Base-by-base conservation (phyloP, 2,113 vertebrate genomes). In the Kobus ellipsiprymnus region DNA sequence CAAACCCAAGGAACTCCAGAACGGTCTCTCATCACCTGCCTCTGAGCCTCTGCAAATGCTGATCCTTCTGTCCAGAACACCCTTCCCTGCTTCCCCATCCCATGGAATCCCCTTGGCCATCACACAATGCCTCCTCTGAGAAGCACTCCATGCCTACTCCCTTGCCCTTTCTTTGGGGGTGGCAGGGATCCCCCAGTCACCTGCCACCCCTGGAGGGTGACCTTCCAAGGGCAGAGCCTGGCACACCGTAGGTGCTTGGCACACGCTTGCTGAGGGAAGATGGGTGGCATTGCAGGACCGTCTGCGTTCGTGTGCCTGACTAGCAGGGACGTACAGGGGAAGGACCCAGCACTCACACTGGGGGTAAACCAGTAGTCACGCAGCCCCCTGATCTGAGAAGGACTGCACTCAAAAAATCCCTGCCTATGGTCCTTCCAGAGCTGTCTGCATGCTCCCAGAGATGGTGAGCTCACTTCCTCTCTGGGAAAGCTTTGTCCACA, bases 211-310 rank as follows among this genome's bases (percentile, higher is more conserved):
- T 7, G 1, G 12, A 13, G 33, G 0, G 2, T 33, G 25, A 3
- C n/a, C 44, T 30, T 4, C 14, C 1, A 2, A 30, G 17, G 48
- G 59, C 29, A 13, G 46, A 0, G 0, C n/a, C 59, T 1, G 19
- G 82, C 87, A n/a, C 17, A 7, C 30, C 21, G 17, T 1, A 36
- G 52, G 30, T 17, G 6, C 46, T 36, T 25, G n/a, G 14, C 0
- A 16, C 27, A 21, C 1, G 50, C 44, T 23, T 14, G 3, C 15
- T 44, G 67, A 4, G 7, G 30, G 55, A n/a, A 0, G 9, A 11
- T 2, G 6, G 19, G 50, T 9, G 55, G 21, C 48, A 13, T 0
- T 27, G 23, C 23, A 3, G 14, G 21, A 8, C 27, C 12, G 1
- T 11, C 36, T 0, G 0, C 5, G 7, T 23, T 46, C 46, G 4